Percentiles rank a stretch among this genome's conserved stretches.
phyloP scores from a whole-genome alignment of 1,140 invertebrate genomes.

The Harlomillsia oculata region DNA sequence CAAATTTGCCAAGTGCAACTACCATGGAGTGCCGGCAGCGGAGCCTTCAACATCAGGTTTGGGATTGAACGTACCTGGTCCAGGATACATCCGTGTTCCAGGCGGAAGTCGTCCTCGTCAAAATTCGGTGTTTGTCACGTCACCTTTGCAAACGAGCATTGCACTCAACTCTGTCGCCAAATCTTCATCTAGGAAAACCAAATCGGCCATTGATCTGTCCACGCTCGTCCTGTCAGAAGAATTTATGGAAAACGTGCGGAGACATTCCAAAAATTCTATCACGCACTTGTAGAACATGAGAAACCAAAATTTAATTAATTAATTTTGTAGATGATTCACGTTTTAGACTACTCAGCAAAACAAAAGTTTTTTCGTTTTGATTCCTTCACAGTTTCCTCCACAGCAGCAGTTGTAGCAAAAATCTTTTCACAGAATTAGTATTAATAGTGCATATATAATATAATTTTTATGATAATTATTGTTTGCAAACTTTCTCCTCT shows the following conservation, averaged over 20 bases:
- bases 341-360: no score
- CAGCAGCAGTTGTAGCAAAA: no score
- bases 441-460: no score
- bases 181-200: conserved; percentile 56
- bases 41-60: conserved; percentile 34
- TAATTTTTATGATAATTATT: no score
- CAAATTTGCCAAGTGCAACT: conserved; percentile 35
- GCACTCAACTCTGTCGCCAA: conserved; percentile 32
- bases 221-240: conserved; percentile 54
- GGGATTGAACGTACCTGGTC: conserved; percentile 12
- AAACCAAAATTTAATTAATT: no score
- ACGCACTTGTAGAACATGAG: conserved; percentile 35
- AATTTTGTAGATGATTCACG: no score
- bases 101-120: conserved; percentile 47
- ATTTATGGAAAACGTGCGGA: conserved; percentile 28
- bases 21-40: conserved; percentile 23
- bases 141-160: conserved; percentile 48
- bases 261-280: conserved; percentile 35
- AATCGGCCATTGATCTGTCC: conserved; percentile 72
- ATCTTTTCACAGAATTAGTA: no score
- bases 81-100: conserved; percentile 4
- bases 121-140: conserved; percentile 74
- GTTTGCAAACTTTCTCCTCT: no score
- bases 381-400: no score
- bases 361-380: no score